phyloP scores from a whole-genome alignment of 1,140 invertebrate genomes.

The Caenorhabditis briggsae region DNA sequence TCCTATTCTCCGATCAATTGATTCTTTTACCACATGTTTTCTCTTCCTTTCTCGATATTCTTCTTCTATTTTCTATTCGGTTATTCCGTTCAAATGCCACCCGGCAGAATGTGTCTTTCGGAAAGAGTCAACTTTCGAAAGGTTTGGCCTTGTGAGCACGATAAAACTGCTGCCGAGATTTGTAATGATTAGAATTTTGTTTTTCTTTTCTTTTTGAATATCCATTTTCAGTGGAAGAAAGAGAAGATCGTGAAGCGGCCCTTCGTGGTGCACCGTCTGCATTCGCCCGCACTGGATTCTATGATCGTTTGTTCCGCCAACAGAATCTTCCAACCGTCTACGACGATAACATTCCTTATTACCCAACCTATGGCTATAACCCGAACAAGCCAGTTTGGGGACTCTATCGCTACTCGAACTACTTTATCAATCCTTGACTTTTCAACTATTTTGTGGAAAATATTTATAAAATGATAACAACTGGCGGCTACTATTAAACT shows the following conservation, averaged over 20 bases:
- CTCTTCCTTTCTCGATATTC: not conserved
- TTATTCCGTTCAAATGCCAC: conserved; percentile 20
- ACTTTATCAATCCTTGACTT: not conserved
- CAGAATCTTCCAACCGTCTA: conserved; percentile 33
- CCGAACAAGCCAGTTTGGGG: conserved; percentile 1
- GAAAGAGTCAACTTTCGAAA: conserved; percentile 29
- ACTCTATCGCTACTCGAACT: not conserved
- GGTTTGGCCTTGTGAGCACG: conserved; percentile 27
- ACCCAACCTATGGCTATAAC: conserved; percentile 14
- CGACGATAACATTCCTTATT: conserved; percentile 37
- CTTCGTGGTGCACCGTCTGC: not conserved
- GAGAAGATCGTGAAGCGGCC: conserved; percentile 33
- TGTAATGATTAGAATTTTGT: not conserved
- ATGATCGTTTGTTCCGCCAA: conserved; percentile 27
- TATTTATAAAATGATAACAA: conserved; percentile 17
- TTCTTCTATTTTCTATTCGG: not conserved
- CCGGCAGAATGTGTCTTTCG: conserved; percentile 38
- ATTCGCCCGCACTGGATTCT: conserved; percentile 27
- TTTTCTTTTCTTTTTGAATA: not conserved
- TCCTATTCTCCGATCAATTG: too few relatives aligned
- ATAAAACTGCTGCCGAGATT: conserved; percentile 19
- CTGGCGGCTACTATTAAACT: not conserved
- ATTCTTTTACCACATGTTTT: not conserved
- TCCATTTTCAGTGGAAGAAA: conserved; percentile 16
- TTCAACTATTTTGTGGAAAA: not conserved